Percentiles rank a stretch among this genome's conserved stretches.
Evolutionary conservation across 2,888 invertebrate genomes (phyloP).

Genomic region (Acleris sparsana): DNA sequence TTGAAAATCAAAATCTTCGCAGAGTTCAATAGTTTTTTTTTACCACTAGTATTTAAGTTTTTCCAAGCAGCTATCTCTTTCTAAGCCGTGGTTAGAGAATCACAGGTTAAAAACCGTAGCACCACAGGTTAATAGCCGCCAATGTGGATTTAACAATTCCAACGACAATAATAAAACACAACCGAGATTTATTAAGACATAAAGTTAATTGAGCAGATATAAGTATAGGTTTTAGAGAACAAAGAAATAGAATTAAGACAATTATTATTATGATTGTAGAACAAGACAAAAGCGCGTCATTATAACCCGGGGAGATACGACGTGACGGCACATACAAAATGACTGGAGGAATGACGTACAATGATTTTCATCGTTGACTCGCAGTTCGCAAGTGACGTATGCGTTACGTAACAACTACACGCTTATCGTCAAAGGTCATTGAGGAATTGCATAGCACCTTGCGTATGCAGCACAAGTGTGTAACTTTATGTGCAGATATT

Average conservation of each 20-base stretch:
- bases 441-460: conserved; percentile 8
- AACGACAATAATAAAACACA: conserved; percentile 10
- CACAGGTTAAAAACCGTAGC: conserved; percentile 16
- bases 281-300: conserved; percentile 1
- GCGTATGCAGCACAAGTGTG: background rate
- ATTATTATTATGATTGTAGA: background rate
- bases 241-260: conserved; percentile 1
- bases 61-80: background rate
- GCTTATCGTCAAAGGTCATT: conserved; percentile 18
- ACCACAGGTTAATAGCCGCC: conserved; percentile 14
- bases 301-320: background rate
- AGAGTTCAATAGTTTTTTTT: no score
- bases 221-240: background rate
- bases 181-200: conserved; percentile 4
- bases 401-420: conserved; percentile 14
- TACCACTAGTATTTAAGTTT: no score
- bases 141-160: background rate
- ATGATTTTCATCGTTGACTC: conserved; percentile 18
- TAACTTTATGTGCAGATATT: background rate
- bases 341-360: conserved; percentile 9
- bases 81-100: background rate
- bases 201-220: no score
- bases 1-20: background rate
- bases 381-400: conserved; percentile 11
- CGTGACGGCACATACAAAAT: conserved; percentile 2